Evolutionary conservation across 2,888 invertebrate genomes (phyloP).

Genomic region (Augochlorella aurata): DNA sequence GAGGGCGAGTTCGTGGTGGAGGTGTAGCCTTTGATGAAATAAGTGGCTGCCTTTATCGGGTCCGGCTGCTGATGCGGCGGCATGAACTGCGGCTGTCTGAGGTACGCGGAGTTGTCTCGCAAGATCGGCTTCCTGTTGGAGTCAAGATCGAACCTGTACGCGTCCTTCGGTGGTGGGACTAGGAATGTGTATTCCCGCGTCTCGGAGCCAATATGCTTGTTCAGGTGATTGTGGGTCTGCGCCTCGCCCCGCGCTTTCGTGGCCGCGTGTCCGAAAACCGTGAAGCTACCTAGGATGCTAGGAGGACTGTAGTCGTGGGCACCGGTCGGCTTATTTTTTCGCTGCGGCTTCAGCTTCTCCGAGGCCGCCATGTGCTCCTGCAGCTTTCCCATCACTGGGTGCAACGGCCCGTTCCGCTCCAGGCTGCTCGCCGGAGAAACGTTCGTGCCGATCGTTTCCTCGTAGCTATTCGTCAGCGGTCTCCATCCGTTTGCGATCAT

Average conservation of each 20-base stretch:
- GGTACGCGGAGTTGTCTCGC: constrained; percentile 70
- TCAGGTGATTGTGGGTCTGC: constrained; percentile 28
- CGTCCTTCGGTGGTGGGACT: constrained; percentile 77
- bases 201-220: constrained; percentile 71
- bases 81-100: constrained; percentile 71
- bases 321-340: constrained; percentile 66
- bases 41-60: constrained; percentile 66
- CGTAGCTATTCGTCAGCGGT: constrained; percentile 75
- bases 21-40: constrained; percentile 69
- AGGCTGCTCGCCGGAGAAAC: constrained; percentile 70
- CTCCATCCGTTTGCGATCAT: constrained; percentile 79
- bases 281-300: constrained; percentile 84
- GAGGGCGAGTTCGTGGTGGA: constrained; percentile 54
- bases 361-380: constrained; percentile 77
- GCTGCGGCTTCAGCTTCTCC: constrained; percentile 71
- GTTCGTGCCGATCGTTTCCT: constrained; percentile 72
- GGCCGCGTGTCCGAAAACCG: constrained; percentile 84
- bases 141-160: constrained; percentile 75
- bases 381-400: constrained; percentile 75
- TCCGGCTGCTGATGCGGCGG: constrained; percentile 62
- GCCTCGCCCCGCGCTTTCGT: constrained; percentile 83
- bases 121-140: constrained; percentile 72
- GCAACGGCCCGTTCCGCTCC: constrained; percentile 69
- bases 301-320: constrained; percentile 71
- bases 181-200: constrained; percentile 77